Evolutionary conservation across 1,140 invertebrate species (phyloP).

Genomic region (Saccostrea glomerata): DNA sequence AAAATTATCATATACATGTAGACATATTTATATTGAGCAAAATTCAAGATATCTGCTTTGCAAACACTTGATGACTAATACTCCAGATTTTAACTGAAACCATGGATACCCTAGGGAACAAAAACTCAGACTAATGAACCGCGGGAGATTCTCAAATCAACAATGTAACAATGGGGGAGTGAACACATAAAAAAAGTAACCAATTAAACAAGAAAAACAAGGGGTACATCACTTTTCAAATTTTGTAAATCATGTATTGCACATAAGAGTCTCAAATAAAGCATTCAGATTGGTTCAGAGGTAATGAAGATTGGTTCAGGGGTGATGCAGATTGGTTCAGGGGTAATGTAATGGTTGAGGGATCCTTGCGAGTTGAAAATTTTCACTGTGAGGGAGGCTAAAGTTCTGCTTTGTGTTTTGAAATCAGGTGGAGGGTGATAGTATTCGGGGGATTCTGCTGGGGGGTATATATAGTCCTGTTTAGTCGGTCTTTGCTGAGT

Average conservation of each 20-base stretch:
- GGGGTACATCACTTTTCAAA: neutral
- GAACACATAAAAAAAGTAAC: neutral
- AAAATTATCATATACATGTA: neutral
- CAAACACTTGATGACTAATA: neutral
- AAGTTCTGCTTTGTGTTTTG: neutral
- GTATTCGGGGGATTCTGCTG: neutral
- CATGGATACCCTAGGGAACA: neutral
- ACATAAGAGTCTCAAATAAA: constrained; percentile 10
- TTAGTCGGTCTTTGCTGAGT: constrained; percentile 45
- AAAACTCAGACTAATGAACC: neutral
- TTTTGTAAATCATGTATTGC: neutral
- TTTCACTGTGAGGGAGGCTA: neutral
- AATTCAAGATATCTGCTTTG: neutral
- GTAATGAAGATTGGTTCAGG: no score
- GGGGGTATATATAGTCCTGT: neutral
- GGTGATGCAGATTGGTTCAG: neutral
- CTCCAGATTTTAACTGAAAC: neutral
- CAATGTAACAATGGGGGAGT: neutral
- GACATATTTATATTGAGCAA: constrained; percentile 2
- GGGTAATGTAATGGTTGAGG: no score
- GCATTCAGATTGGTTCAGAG: no score
- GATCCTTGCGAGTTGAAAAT: no score
- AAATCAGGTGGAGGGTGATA: neutral
- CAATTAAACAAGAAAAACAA: neutral
- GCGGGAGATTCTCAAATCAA: neutral